Base-by-base conservation (phyloP, 2,113 vertebrate genomes). In the Aramus guarauna region DNA sequence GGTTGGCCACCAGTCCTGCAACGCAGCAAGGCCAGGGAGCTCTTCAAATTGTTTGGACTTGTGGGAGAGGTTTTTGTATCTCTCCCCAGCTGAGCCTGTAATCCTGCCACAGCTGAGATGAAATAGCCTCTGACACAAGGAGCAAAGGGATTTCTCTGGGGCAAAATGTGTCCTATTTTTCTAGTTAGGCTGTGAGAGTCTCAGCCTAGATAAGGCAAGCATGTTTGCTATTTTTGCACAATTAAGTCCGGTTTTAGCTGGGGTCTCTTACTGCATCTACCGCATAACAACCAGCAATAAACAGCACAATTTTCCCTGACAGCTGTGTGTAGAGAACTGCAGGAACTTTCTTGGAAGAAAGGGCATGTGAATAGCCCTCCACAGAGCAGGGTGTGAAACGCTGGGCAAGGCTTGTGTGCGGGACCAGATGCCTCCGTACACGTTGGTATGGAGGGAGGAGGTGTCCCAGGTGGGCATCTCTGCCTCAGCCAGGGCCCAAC, bases 371-470 rank as follows among this genome's bases (percentile, higher is more conserved):
- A 27, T 29, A 34, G 4, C 47, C 11, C 59, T 74, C 41, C 30
- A 4, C 4, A 69, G 50, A 87, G 58, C 19, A 63, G 6, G 9
- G 26, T 37, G 32, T 32, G 47, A 62, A 78, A 58, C 12, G 4
- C 26, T n/a, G 21, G 50, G 45, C 29, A 69, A 55, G 50, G 27
- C 6, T 2, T 20, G 8, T 39, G 30, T 2, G 0, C 34, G 59
- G 34, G 37, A 74, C 23, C 23, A 37, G 48, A 12, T 4, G 1
- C 14, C 73, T 77, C 55, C 12, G 4, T 11, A 34, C 56, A 3
- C 0, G 0, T 3, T 41, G n/a, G 39, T 34, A 29, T 3, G 5
- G 26, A 9, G 2, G 13, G 55, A 58, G n/a, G 36, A 75, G 32
- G 37, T 55, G 52, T 23, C 56, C 76, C 53, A 26, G 29, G 32